Evolutionary conservation across 92 coral and sea anemone species (phyloP).

Genomic region (Palythoa grandiflora): DNA sequence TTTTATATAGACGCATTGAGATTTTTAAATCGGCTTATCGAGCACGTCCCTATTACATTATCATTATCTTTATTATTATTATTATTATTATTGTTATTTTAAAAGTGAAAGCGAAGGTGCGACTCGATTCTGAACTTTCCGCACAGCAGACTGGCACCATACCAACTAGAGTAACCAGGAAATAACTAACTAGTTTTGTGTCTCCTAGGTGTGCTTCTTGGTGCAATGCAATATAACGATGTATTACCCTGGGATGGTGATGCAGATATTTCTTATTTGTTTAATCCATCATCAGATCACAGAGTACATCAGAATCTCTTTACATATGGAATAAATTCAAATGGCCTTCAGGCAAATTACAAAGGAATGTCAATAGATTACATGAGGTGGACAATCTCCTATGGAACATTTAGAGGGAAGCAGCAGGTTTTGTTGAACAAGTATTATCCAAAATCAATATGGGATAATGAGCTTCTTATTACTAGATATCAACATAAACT

Average conservation of each 20-base stretch:
- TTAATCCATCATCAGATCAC: constrained; percentile 22
- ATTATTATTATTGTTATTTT: too few relatives aligned
- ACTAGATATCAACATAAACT: constrained; percentile 56
- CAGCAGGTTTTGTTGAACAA: constrained; percentile 64
- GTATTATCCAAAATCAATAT: constrained; percentile 67
- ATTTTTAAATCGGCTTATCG: too few relatives aligned
- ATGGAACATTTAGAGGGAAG: constrained; percentile 57
- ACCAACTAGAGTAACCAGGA: too few relatives aligned
- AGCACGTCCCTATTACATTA: too few relatives aligned
- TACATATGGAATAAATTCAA: constrained; percentile 70
- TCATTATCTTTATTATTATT: too few relatives aligned
- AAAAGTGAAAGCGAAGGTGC: too few relatives aligned
- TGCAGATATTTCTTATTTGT: constrained; percentile 84
- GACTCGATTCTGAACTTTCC: too few relatives aligned
- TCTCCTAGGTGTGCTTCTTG: constrained; percentile 82
- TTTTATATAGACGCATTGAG: too few relatives aligned
- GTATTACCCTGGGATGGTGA: constrained; percentile 91
- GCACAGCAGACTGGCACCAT: too few relatives aligned
- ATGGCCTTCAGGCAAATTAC: constrained; percentile 67
- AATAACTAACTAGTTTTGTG: neutral
- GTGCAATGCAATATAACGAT: constrained; percentile 75
- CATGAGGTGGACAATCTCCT: constrained; percentile 66
- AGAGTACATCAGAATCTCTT: constrained; percentile 63
- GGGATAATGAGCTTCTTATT: constrained; percentile 62
- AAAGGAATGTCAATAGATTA: constrained; percentile 69